phyloP scores from a whole-genome alignment of 2,113 vertebrate species.

The Macroglossus sobrinus region DNA sequence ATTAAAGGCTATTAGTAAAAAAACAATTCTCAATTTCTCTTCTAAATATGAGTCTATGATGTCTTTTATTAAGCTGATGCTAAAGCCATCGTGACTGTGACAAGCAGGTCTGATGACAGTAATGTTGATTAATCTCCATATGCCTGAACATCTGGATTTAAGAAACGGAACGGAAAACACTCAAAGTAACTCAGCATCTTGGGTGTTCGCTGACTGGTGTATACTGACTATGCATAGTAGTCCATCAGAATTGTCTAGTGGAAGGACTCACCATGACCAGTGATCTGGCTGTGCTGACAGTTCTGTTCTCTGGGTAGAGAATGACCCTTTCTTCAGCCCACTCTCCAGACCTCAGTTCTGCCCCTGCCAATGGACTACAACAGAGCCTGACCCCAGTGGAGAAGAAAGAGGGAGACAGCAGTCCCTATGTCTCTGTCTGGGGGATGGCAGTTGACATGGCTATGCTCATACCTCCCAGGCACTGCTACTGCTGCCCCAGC shows the following conservation, averaged over 20 bases:
- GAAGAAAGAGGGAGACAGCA: not conserved
- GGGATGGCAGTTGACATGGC: not conserved
- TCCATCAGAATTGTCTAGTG: not conserved
- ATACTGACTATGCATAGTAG: not conserved
- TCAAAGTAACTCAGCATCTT: not conserved
- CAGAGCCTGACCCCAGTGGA: not conserved
- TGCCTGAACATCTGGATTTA: not conserved
- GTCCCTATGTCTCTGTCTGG: not conserved
- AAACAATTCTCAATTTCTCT: not conserved
- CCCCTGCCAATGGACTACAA: not conserved
- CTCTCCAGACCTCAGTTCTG: not conserved
- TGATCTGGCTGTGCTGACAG: not conserved
- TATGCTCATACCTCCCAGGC: accelerated
- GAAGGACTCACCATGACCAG: not conserved
- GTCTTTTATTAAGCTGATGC: not conserved
- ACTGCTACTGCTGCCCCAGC: not conserved
- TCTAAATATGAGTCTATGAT: not conserved
- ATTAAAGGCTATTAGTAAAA: not conserved
- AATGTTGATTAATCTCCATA: constrained; percentile 13
- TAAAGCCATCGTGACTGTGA: not conserved
- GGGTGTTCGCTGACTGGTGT: not conserved
- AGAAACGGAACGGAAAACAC: not conserved
- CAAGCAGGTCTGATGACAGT: not conserved
- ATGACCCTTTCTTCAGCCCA: not conserved
- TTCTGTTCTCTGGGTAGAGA: not conserved